Percentiles rank a stretch among this genome's conserved stretches.
These are phyloP conservation scores for Phaetusa simplex DNA, from an alignment of 2,113 vertebrate genomes.

Conservation along the genomic window DNA sequence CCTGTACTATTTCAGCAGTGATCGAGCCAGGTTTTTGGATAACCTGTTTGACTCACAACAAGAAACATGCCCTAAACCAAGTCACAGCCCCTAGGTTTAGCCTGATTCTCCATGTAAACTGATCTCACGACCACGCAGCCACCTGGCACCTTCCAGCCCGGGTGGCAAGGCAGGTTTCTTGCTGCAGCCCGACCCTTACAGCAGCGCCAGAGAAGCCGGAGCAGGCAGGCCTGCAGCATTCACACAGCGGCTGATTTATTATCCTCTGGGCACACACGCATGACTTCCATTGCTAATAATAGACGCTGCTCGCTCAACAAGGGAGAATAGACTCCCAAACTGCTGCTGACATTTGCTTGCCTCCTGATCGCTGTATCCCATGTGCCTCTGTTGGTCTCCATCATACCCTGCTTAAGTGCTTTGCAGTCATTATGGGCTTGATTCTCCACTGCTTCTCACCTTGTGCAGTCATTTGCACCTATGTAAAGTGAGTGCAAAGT, in stretches of 20 bases:
- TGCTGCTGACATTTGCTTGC: not conserved
- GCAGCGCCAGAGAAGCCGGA: not conserved
- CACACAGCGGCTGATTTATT: not conserved
- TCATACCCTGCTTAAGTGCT: not conserved
- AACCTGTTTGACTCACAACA: not conserved
- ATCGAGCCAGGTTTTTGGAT: not conserved
- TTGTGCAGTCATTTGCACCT: conserved; percentile 35
- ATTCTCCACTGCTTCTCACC: not conserved
- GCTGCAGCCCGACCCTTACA: not conserved
- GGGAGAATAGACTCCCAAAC: not conserved
- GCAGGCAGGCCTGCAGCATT: not conserved
- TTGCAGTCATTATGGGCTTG: not conserved
- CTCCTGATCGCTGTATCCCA: not conserved
- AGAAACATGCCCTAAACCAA: not conserved
- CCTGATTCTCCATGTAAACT: not conserved
- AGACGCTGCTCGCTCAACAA: not conserved
- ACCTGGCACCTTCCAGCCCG: not conserved
- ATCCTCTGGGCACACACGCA: not conserved
- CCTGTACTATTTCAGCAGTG: not conserved
- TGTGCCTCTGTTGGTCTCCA: not conserved
- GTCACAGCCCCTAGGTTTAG: not conserved
- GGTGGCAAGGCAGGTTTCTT: not conserved
- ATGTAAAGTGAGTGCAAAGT: conserved; percentile 34
- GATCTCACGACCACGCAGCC: not conserved
- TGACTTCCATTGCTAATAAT: not conserved